Percentiles rank a stretch among this genome's conserved stretches.
phyloP scores from a whole-genome alignment of 1,140 invertebrate species.

The Neodiprion virginianus region DNA sequence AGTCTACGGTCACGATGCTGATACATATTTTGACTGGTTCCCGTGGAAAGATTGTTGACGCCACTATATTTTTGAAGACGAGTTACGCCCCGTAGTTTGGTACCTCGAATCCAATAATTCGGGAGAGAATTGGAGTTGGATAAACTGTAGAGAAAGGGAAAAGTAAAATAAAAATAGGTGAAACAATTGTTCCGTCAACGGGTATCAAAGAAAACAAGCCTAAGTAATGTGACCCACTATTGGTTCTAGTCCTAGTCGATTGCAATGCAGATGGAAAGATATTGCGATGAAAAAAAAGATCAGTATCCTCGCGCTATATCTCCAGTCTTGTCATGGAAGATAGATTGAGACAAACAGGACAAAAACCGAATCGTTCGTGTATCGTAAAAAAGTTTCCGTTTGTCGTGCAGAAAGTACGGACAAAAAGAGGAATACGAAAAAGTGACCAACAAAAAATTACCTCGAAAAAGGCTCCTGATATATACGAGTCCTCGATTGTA shows the following conservation, averaged over 20 bases:
- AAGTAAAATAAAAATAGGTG: not conserved
- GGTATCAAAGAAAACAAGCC: not conserved
- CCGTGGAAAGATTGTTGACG: too few relatives aligned
- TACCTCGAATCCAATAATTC: too few relatives aligned
- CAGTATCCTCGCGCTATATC: not conserved
- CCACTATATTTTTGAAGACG: too few relatives aligned
- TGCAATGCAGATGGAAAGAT: not conserved
- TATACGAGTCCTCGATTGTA: not conserved
- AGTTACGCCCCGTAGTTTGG: too few relatives aligned
- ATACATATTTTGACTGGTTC: too few relatives aligned
- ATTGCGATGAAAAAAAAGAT: not conserved
- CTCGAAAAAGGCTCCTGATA: not conserved
- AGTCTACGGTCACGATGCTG: too few relatives aligned
- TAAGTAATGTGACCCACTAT: not conserved
- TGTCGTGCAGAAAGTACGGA: not conserved
- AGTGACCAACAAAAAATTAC: not conserved
- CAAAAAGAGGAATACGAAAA: not conserved
- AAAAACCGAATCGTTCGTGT: not conserved
- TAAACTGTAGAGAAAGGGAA: too few relatives aligned
- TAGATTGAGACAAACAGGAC: conserved; percentile 1
- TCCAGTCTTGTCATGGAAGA: not conserved
- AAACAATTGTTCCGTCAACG: not conserved
- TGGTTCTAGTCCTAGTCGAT: not conserved
- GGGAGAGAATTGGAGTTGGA: too few relatives aligned
- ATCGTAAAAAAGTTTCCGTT: not conserved